These are phyloP conservation scores for Drosophila equinoxialis DNA, from an alignment of 1,140 invertebrate species.

Conservation along the genomic window DNA sequence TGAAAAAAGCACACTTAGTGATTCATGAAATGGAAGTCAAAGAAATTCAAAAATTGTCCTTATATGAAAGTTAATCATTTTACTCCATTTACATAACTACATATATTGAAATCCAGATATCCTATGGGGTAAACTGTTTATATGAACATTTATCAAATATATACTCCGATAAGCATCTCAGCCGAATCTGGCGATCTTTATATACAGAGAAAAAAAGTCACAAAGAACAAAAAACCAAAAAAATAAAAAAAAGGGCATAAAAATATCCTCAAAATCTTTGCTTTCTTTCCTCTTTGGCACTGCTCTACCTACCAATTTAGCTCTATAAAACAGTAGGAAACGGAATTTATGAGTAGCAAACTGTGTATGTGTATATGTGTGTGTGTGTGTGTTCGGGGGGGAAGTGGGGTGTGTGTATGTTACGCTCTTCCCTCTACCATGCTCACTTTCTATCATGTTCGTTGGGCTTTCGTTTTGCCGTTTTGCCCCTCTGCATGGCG, in stretches of 20 bases:
- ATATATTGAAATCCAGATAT: too few species aligned
- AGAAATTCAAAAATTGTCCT: too few species aligned
- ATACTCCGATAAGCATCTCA: too few species aligned
- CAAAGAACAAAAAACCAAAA: neutral
- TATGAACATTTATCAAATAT: too few species aligned
- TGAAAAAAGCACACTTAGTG: too few species aligned
- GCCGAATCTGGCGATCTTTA: too few species aligned
- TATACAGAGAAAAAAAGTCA: neutral
- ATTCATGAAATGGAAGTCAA: too few species aligned
- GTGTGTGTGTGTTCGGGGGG: neutral
- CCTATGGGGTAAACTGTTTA: too few species aligned
- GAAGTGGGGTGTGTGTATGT: too few species aligned
- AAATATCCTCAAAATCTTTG: neutral
- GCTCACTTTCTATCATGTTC: constrained; percentile 3
- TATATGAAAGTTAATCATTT: too few species aligned
- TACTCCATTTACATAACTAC: too few species aligned
- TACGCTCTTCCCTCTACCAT: constrained; percentile 5
- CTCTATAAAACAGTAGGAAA: constrained; percentile 27
- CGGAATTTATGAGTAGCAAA: constrained; percentile 61
- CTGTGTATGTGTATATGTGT: constrained; percentile 15
- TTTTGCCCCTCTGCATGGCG: neutral
- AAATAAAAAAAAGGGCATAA: neutral
- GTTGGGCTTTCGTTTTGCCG: neutral
- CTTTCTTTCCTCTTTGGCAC: neutral
- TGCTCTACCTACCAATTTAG: too few species aligned